phyloP scores from a whole-genome alignment of 2,113 vertebrate species.

The Heptranchias perlo region DNA sequence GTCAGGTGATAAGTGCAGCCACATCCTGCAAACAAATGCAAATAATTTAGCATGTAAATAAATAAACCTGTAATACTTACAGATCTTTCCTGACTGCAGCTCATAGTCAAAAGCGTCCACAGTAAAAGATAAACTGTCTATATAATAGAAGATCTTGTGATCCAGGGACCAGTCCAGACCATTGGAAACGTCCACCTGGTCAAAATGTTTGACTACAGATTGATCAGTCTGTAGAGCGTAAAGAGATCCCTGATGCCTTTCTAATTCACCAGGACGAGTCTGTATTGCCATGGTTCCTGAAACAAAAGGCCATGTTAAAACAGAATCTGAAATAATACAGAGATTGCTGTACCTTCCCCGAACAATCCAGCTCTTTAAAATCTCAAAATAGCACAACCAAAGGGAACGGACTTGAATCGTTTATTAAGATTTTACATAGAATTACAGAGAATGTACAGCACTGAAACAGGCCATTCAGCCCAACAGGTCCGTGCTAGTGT shows the following conservation, averaged over 20 bases:
- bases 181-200: slow-evolving; percentile 85
- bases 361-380: not conserved
- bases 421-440: too few relatives aligned
- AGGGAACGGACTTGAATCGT: not conserved
- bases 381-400: not conserved
- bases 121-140: slow-evolving; percentile 75
- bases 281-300: slow-evolving; percentile 76
- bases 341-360: not conserved
- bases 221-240: slow-evolving; percentile 61
- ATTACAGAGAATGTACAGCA: too few relatives aligned
- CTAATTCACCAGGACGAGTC: slow-evolving; percentile 60
- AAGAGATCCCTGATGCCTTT: slow-evolving; percentile 67
- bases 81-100: slow-evolving; percentile 63
- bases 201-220: slow-evolving; percentile 68
- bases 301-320: slow-evolving; percentile 7
- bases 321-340: not conserved
- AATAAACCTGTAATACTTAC: slow-evolving; percentile 51
- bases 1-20: not conserved
- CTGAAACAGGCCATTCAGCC: too few relatives aligned
- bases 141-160: slow-evolving; percentile 80
- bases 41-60: not conserved
- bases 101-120: slow-evolving; percentile 90
- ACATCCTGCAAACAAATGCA: not conserved
- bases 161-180: slow-evolving; percentile 90
- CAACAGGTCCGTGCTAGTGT: too few relatives aligned